Evolutionary conservation across 2,888 invertebrate genomes (phyloP).

Genomic region (Taphrorychus bicolor): DNA sequence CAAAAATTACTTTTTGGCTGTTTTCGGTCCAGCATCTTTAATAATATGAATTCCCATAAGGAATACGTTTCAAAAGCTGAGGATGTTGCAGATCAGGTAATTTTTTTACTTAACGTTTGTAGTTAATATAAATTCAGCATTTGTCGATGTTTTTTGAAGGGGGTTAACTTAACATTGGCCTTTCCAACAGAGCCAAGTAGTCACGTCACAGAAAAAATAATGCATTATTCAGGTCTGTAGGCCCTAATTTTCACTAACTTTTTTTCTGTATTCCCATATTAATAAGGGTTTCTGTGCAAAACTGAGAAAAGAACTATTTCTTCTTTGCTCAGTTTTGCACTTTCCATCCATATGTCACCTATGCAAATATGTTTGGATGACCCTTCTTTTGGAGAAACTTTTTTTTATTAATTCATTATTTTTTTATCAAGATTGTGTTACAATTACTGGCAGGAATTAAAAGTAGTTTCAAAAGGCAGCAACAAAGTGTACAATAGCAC

Average conservation of each 20-base stretch:
- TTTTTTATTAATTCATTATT: too few species aligned
- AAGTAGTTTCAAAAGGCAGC: too few species aligned
- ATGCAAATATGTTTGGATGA: too few species aligned
- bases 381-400: too few species aligned
- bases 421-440: too few species aligned
- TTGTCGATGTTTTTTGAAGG: not conserved
- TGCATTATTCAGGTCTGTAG: slow-evolving; percentile 18
- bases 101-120: slow-evolving; percentile 1
- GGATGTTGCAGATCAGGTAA: slow-evolving; percentile 95
- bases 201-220: slow-evolving; percentile 31
- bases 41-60: slow-evolving; percentile 73
- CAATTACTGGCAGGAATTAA: too few species aligned
- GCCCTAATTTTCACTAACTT: not conserved
- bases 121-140: not conserved
- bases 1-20: not conserved
- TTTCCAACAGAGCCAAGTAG: slow-evolving; percentile 12
- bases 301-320: too few species aligned
- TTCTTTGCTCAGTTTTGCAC: not conserved
- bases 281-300: not conserved
- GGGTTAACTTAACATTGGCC: slow-evolving; percentile 12
- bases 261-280: slow-evolving; percentile 1
- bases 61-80: slow-evolving; percentile 83
- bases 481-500: too few species aligned
- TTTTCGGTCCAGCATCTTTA: not conserved
- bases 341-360: slow-evolving; percentile 4